These are phyloP conservation scores for Anisognathus igniventris DNA, from an alignment of 2,797 vertebrate genomes.

Conservation along the genomic window DNA sequence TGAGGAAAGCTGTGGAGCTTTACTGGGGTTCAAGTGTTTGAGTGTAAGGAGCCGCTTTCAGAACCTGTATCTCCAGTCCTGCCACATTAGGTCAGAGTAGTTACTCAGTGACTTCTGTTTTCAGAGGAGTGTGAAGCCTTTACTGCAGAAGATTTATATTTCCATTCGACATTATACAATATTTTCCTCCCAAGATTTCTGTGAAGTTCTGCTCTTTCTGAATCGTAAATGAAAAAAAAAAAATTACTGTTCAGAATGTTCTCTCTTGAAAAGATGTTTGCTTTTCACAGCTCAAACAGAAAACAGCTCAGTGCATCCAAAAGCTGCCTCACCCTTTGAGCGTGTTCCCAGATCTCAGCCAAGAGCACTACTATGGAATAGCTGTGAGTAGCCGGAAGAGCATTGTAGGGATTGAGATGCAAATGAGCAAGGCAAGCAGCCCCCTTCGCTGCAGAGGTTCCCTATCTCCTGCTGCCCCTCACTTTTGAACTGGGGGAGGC, in stretches of 20 bases:
- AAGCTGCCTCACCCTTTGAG: conserved; percentile 71
- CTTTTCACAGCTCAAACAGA: conserved; percentile 69
- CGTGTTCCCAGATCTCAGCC: conserved; percentile 67
- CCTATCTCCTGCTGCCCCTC: conserved; percentile 51
- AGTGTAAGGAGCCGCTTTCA: background rate
- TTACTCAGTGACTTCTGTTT: background rate
- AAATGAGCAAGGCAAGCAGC: conserved; percentile 57
- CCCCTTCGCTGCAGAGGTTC: conserved; percentile 44
- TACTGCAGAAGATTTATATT: conserved; percentile 4
- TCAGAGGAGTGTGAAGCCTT: background rate
- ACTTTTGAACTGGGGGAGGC: conserved; percentile 23
- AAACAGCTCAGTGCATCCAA: conserved; percentile 70
- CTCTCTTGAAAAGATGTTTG: conserved; percentile 67
- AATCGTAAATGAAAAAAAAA: conserved; percentile 34
- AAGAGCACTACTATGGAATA: conserved; percentile 68
- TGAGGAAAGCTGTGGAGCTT: background rate
- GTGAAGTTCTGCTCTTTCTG: conserved; percentile 18
- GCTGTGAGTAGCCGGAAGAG: conserved; percentile 71
- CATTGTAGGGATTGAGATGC: conserved; percentile 70
- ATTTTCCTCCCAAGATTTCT: conserved; percentile 30
- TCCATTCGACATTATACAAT: conserved; percentile 23
- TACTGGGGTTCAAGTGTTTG: background rate
- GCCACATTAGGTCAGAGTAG: conserved; percentile 2
- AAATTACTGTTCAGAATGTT: conserved; percentile 64
- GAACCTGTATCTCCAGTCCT: conserved; percentile 40